A percentile compares a stretch with the other conserved stretches of the same genome.
Evolutionary conservation across 1,140 invertebrate species (phyloP).

Genomic region (Drosophila oshimai): DNA sequence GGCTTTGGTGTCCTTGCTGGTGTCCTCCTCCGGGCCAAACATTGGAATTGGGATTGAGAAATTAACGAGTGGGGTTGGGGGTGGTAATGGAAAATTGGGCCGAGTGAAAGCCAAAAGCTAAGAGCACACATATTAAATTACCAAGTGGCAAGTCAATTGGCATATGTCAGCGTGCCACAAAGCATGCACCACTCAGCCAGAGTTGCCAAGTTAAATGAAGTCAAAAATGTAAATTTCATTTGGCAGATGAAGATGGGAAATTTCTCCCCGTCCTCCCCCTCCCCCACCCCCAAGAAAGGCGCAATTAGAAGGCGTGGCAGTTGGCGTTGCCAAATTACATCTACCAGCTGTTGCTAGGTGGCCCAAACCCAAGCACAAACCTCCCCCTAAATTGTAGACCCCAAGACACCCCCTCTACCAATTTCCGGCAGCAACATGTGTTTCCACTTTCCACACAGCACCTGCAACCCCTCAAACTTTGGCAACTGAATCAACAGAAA

Average conservation of each 20-base stretch:
- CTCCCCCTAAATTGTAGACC: background rate
- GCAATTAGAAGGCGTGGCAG: conserved; percentile 56
- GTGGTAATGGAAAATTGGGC: background rate
- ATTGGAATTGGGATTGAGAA: conserved; percentile 25
- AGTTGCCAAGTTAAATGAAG: conserved; percentile 74
- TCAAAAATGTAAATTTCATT: conserved; percentile 79
- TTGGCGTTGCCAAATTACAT: conserved; percentile 55
- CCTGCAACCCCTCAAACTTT: background rate
- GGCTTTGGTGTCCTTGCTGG: conserved; percentile 19
- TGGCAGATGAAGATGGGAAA: conserved; percentile 11
- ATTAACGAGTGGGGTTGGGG: background rate
- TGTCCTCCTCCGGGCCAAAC: background rate
- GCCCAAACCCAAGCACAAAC: background rate
- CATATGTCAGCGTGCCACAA: conserved; percentile 41
- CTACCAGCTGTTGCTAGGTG: conserved; percentile 67
- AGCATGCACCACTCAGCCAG: conserved; percentile 10
- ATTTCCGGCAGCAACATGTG: conserved; percentile 26
- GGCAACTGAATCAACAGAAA: background rate
- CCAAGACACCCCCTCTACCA: background rate
- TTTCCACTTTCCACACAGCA: conserved; percentile 13
- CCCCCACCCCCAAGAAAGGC: conserved; percentile 36
- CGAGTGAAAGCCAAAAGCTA: background rate
- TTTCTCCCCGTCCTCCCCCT: no score
- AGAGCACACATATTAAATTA: conserved; percentile 59
- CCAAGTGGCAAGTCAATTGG: conserved; percentile 67